Evolutionary conservation across 1,140 invertebrate genomes (phyloP), one percentile per base, ranked within the genome.

Genomic region (Drosophila subobscura): DNA sequence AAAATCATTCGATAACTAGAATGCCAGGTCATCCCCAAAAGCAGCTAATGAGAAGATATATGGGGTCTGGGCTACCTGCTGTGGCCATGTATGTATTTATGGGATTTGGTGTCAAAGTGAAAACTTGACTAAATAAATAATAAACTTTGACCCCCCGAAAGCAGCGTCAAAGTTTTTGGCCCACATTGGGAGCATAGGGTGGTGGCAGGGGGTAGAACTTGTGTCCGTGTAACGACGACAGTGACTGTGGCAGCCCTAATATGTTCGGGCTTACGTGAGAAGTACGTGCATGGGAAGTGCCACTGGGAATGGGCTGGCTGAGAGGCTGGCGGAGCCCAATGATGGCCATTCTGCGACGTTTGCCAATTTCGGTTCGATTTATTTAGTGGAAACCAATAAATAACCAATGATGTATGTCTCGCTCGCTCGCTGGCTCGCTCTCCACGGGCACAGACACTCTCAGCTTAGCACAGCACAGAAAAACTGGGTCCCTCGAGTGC

Each of bases 311-410:
- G 16, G 68, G 56, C 50, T 37, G 63, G 66, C 64, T 70, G 16
- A 20, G 16, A 20, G 16, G 16, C 66, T 56, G 66, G 51, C 56
- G 66, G 66, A 65, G 58, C 83, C 81, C 81, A 86, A 86, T 86
- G 79, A 86, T 88, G 81, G 84, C 83, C 81, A 71, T 86, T 88
- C 85, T 81, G 81, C 83, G 81, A 88, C 81, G 81, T 86, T 84
- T 86, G 81, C 81, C 81, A 85, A 86, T 85, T 85, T 86, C 70
- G 84, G 74, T 79, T 85, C 77, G 81, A 86, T 85, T 85, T 85
- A 85, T 85, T 85, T 85, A 88, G 81, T 85, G 81, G 81, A 85
- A 85, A 81, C 77, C 81, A 86, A 85, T 85, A 85, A 85, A 85
- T 85, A 86, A 85, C 81, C 81, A 86, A 86, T 86, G 83, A 81